These are phyloP conservation scores for Condylura cristata DNA, from an alignment of 2,113 vertebrate genomes.

Conservation along the genomic window DNA sequence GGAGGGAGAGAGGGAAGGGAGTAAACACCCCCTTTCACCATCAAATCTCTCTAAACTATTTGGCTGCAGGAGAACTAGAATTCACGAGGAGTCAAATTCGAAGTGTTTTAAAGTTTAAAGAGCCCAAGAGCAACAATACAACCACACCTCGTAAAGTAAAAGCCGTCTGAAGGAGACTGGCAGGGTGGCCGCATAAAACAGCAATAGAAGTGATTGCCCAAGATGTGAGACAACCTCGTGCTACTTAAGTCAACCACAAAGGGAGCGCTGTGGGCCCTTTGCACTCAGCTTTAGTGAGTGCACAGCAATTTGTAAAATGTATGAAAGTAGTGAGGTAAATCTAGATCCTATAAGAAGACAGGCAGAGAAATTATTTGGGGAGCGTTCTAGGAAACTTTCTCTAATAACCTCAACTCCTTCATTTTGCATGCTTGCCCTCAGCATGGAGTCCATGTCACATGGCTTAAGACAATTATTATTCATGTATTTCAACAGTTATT, in stretches of 20 bases:
- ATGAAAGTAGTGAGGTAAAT: not conserved
- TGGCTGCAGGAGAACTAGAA: not conserved
- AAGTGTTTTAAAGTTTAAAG: not conserved
- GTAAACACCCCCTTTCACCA: not conserved
- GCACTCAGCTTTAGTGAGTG: not conserved
- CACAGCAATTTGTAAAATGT: not conserved
- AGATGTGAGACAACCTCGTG: not conserved
- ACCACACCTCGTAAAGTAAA: not conserved
- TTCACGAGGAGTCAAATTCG: not conserved
- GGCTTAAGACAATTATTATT: not conserved
- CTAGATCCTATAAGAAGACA: not conserved
- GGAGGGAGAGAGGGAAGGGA: not conserved
- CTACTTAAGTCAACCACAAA: not conserved
- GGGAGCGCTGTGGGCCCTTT: accelerated
- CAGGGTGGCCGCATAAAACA: accelerated
- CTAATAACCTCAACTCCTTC: not conserved
- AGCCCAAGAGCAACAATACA: not conserved
- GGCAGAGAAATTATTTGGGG: not conserved
- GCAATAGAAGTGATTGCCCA: not conserved
- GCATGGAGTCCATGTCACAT: not conserved
- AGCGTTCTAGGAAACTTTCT: not conserved
- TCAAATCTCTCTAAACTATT: not conserved
- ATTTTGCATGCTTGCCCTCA: not conserved
- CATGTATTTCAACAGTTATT: not conserved
- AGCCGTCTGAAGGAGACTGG: not conserved